Percentiles rank a stretch among this genome's conserved stretches.
Conservation (phyloP, 2,797 vertebrate species). For the Phaenicophaeus curvirostris region DNA sequence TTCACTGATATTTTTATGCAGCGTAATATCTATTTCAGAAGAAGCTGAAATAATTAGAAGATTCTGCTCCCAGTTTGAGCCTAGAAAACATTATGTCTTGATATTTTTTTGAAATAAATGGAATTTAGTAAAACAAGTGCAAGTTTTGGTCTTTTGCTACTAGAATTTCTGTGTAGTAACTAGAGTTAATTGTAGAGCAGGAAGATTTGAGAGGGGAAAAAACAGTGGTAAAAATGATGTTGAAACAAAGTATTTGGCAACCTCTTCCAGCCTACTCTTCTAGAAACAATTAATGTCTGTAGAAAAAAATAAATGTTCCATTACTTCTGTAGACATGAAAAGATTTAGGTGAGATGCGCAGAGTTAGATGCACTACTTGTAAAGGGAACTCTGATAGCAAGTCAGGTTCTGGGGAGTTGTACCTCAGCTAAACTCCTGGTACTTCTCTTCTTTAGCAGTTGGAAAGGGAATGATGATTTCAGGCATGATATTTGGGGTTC, state of each 20-base stretch:
- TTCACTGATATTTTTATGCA: neutral
- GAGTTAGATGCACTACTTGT: neutral
- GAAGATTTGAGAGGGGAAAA: neutral
- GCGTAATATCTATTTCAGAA: neutral
- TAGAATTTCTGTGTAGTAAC: neutral
- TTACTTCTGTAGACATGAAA: neutral
- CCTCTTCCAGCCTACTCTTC: neutral
- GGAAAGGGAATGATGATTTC: neutral
- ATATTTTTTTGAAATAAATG: neutral
- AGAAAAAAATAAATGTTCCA: neutral
- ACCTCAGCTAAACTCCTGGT: neutral
- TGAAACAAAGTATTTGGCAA: neutral
- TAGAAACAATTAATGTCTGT: neutral
- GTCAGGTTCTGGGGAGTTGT: neutral
- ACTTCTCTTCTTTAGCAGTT: neutral
- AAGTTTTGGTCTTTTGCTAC: neutral
- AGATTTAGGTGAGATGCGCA: neutral
- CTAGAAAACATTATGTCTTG: neutral
- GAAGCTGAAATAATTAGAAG: neutral
- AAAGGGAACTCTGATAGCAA: neutral
- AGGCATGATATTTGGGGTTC: neutral
- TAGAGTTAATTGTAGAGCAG: neutral
- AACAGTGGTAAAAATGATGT: neutral
- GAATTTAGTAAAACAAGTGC: neutral
- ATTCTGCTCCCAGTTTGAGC: neutral